phyloP scores from a whole-genome alignment of 2,888 invertebrate species.

The Eremobia ochroleuca region DNA sequence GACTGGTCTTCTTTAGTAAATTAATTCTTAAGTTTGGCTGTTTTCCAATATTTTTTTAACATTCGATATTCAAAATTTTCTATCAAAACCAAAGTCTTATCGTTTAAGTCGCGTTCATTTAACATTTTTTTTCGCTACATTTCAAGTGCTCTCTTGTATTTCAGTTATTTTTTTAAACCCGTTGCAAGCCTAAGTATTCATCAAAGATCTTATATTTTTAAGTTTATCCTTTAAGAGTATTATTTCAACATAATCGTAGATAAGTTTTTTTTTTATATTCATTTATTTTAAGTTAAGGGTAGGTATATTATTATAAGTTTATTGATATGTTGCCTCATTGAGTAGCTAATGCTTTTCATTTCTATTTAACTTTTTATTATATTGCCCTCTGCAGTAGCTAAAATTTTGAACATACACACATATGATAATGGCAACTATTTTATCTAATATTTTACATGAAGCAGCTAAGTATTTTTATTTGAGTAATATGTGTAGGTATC shows the following conservation, averaged over 20 bases:
- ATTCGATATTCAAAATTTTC: constrained; percentile 3
- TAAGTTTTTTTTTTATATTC: constrained; percentile 45
- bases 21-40: constrained; percentile 24
- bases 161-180: constrained; percentile 40
- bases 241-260: constrained; percentile 53
- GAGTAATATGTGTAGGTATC: neutral
- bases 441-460: constrained; percentile 8
- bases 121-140: neutral
- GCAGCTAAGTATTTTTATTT: constrained; percentile 30
- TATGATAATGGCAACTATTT: constrained; percentile 27
- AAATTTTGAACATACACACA: constrained; percentile 17
- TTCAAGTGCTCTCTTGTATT: constrained; percentile 36
- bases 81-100: constrained; percentile 22
- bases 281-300: constrained; percentile 30
- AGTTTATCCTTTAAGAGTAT: constrained; percentile 57
- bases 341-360: constrained; percentile 62
- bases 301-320: constrained; percentile 47
- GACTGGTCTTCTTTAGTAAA: constrained; percentile 35
- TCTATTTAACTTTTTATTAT: constrained; percentile 11
- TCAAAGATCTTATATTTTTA: constrained; percentile 50
- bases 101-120: neutral
- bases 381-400: constrained; percentile 76
- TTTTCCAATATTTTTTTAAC: constrained; percentile 11
- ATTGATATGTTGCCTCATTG: constrained; percentile 59
- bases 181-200: constrained; percentile 49